phyloP scores from a whole-genome alignment of 1,140 invertebrate genomes.

The Arion vulgaris region DNA sequence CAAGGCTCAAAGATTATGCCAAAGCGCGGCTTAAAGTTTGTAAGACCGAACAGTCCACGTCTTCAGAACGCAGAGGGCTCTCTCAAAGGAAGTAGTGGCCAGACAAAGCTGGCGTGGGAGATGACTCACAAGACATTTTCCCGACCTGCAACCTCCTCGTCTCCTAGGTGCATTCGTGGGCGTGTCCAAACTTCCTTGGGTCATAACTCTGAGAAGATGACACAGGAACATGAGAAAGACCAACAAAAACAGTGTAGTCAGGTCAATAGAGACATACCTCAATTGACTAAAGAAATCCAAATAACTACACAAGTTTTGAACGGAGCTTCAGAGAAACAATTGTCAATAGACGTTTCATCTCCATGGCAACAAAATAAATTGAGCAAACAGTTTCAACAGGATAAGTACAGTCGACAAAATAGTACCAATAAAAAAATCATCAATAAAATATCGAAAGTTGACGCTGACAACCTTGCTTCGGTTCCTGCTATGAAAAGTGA shows the following conservation, averaged over 20 bases:
- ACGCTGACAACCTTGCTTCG: background rate
- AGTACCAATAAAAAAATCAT: background rate
- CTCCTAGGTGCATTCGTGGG: background rate
- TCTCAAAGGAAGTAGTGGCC: background rate
- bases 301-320: background rate
- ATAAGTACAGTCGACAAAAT: background rate
- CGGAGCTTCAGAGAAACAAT: background rate
- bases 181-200: too few relatives aligned
- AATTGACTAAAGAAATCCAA: background rate
- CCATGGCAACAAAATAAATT: background rate
- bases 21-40: background rate
- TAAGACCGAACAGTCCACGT: background rate
- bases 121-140: background rate
- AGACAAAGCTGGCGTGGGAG: background rate
- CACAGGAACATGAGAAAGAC: too few relatives aligned
- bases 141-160: background rate
- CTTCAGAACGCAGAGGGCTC: background rate
- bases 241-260: too few relatives aligned
- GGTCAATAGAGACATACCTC: too few relatives aligned
- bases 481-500: background rate
- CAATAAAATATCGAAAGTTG: background rate
- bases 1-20: background rate
- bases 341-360: background rate
- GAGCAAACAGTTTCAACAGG: background rate
- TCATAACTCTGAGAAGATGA: too few relatives aligned